phyloP scores from a whole-genome alignment of 2,113 vertebrate genomes.

The Oryzias javanicus region DNA sequence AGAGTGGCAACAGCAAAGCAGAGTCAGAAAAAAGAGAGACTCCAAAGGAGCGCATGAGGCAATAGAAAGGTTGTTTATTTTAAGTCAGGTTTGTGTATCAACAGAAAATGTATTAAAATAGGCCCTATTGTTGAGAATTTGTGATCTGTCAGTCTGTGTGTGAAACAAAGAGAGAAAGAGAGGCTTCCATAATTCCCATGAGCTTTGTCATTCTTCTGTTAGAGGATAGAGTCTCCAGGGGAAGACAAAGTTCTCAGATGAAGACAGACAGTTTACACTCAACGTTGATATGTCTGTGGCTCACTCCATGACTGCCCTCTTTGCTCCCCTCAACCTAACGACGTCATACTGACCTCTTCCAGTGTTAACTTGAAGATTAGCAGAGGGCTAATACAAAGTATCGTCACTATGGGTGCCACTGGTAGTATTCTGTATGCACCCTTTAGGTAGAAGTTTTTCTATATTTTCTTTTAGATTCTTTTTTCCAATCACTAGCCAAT shows the following conservation, averaged over 20 bases:
- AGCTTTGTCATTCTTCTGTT: conserved; percentile 66
- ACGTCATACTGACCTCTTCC: conserved; percentile 72
- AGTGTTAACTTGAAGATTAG: conserved; percentile 64
- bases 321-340: conserved; percentile 50
- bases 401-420: conserved; percentile 54
- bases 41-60: conserved; percentile 49
- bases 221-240: conserved; percentile 63
- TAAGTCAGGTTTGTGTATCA: conserved; percentile 68
- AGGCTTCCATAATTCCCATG: conserved; percentile 57
- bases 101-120: conserved; percentile 71
- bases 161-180: conserved; percentile 56
- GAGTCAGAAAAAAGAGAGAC: conserved; percentile 43
- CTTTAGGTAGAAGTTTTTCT: conserved; percentile 40
- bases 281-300: conserved; percentile 33
- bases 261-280: conserved; percentile 65
- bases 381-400: conserved; percentile 64
- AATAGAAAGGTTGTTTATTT: conserved; percentile 75
- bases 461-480: conserved; percentile 25
- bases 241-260: conserved; percentile 59
- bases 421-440: conserved; percentile 56
- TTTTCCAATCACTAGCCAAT: conserved; percentile 26
- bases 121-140: conserved; percentile 68
- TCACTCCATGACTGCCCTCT: conserved; percentile 28
- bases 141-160: conserved; percentile 65
- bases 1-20: conserved; percentile 49